These are phyloP conservation scores for Taphrorychus bicolor DNA, from an alignment of 2,888 invertebrate genomes.

Conservation along the genomic window DNA sequence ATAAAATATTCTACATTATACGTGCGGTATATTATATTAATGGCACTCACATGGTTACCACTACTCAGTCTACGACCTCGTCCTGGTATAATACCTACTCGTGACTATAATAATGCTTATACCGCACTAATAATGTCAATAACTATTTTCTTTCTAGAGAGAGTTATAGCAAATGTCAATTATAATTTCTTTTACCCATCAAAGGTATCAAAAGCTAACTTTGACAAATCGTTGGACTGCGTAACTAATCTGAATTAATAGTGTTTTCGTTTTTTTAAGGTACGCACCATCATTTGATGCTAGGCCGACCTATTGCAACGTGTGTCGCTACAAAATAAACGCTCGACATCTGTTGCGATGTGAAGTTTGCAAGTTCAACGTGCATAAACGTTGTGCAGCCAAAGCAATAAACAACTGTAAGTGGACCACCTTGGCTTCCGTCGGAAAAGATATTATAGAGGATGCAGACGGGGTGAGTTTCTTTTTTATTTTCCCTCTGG, in stretches of 20 bases:
- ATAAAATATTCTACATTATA: too few species aligned
- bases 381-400: conserved; percentile 93
- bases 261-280: conserved; percentile 47
- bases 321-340: conserved; percentile 90
- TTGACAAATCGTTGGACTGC: too few species aligned
- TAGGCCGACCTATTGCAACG: conserved; percentile 95
- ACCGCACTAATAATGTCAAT: too few species aligned
- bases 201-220: too few species aligned
- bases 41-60: too few species aligned
- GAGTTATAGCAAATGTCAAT: too few species aligned
- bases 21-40: too few species aligned
- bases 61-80: too few species aligned
- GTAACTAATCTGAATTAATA: background rate
- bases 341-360: conserved; percentile 96
- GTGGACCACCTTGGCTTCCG: conserved; percentile 95
- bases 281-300: conserved; percentile 90
- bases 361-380: conserved; percentile 97
- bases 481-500: background rate
- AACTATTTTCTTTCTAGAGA: too few species aligned
- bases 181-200: too few species aligned
- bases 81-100: too few species aligned
- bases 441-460: conserved; percentile 94
- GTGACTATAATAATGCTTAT: too few species aligned
- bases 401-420: conserved; percentile 95
- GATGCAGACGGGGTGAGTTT: conserved; percentile 88